Evolutionary conservation across 2,888 invertebrate genomes (phyloP), one percentile per base, ranked within the genome.

Genomic region (Eilema depressum): DNA sequence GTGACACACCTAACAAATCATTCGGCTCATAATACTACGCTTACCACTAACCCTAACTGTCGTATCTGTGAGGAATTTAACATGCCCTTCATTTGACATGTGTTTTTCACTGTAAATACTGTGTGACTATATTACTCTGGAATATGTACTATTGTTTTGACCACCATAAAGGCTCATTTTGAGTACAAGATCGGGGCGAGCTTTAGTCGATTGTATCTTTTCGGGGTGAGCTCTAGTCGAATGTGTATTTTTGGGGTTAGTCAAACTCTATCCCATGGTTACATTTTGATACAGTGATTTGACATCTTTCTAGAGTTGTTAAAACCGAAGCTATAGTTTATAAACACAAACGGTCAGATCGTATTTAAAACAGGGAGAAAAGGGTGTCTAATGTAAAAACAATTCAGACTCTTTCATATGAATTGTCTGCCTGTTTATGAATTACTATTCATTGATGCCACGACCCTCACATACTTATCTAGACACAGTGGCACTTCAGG

Each of bases 41-140:
- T 92, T 93, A 76, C 83, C 87, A 91, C 91, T 92, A 90, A 92
- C 89, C 80, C 80, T 76, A 73, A 78, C 73, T 83, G 78, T 83
- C 87, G 84, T 82, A 83, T 85, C 83, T 78, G 75, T 75, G 80
- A 84, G 82, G 80, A 83, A 84, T 71, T 72, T 74, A 78, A 77
- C 70, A 76, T 69, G 26, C 30, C 59, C 25, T 57, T 66, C 62
- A 63, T 20, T 57, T 41, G 23, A 8, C 37, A 11, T 75, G 66
- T 77, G 65, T 68, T 63, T 66, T 66, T 57, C 41, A n/a, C 14
- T 80, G 72, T 80, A 82, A 75, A 76, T 82, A 67, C 20, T 71
- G 63, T 57, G 37, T 66, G 62, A 57, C 33, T 30, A 60, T 53
- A 26, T 25, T 56, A 26, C 53, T 59, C 60, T 47, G 47, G 57